Conservation (phyloP, 2,888 invertebrate genomes). For the Dryadula phaetusa region DNA sequence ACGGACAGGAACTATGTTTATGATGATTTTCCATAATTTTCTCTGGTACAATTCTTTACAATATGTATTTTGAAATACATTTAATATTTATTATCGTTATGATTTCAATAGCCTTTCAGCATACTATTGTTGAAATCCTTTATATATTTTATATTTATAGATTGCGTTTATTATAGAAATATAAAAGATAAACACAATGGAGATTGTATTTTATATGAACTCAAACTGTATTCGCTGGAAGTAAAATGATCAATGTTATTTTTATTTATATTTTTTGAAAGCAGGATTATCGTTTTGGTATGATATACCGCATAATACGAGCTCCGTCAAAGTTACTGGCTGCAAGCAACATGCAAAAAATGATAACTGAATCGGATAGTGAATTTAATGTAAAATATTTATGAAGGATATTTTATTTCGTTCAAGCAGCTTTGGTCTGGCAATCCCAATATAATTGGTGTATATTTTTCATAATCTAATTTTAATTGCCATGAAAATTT, state of each 20-base stretch:
- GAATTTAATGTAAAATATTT: neutral
- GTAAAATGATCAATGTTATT: neutral
- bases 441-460: constrained; percentile 10
- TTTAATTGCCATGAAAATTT: constrained; percentile 25
- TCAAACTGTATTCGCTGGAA: neutral
- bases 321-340: neutral
- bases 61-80: constrained; percentile 2
- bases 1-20: neutral
- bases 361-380: neutral
- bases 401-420: constrained; percentile 11
- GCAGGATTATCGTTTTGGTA: neutral
- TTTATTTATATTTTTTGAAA: neutral
- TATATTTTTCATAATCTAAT: constrained; percentile 1
- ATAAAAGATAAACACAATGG: neutral
- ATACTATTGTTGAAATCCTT: constrained; percentile 1
- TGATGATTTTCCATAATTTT: constrained; percentile 1
- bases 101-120: constrained; percentile 1
- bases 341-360: neutral
- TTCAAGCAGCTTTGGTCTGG: neutral
- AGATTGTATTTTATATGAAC: neutral
- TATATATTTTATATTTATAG: neutral
- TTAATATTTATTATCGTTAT: neutral
- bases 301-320: neutral
- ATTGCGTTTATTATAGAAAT: constrained; percentile 1
- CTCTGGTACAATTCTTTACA: neutral